phyloP scores from a whole-genome alignment of 2,888 invertebrate genomes.

The Lasioglossum malachurum region DNA sequence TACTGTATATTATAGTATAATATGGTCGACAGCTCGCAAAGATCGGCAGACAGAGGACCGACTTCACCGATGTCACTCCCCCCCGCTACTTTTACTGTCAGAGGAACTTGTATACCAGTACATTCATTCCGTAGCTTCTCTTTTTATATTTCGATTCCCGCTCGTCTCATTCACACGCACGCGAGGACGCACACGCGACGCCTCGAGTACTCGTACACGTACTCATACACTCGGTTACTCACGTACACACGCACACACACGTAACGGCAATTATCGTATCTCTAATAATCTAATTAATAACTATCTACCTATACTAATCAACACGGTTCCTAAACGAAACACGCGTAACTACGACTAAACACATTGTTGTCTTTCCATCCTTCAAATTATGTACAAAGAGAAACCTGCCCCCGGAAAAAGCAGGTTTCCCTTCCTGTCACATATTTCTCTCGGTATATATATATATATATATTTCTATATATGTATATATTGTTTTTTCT shows the following conservation, averaged over 20 bases:
- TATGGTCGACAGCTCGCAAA: constrained; percentile 24
- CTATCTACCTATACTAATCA: constrained; percentile 34
- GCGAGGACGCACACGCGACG: neutral
- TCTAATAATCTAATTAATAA: constrained; percentile 36
- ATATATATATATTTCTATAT: constrained; percentile 55
- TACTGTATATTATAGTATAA: neutral
- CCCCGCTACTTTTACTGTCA: constrained; percentile 81
- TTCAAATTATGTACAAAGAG: constrained; percentile 62
- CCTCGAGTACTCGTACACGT: neutral
- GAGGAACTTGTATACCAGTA: constrained; percentile 92
- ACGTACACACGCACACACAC: neutral
- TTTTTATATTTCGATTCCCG: constrained; percentile 58
- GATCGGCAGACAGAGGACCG: constrained; percentile 74
- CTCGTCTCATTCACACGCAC: constrained; percentile 40
- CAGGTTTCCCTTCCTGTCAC: neutral
- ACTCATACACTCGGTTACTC: neutral
- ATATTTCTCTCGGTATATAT: constrained; percentile 21
- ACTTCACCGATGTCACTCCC: constrained; percentile 74
- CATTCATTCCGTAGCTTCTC: constrained; percentile 75
- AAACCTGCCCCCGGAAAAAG: constrained; percentile 23
- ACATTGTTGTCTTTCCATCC: constrained; percentile 36
- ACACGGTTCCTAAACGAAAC: constrained; percentile 50
- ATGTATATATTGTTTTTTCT: constrained; percentile 60
- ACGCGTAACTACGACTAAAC: constrained; percentile 59
- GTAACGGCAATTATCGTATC: neutral